Conservation (phyloP, 2,888 invertebrate genomes). For the Sthenelais limicola region DNA sequence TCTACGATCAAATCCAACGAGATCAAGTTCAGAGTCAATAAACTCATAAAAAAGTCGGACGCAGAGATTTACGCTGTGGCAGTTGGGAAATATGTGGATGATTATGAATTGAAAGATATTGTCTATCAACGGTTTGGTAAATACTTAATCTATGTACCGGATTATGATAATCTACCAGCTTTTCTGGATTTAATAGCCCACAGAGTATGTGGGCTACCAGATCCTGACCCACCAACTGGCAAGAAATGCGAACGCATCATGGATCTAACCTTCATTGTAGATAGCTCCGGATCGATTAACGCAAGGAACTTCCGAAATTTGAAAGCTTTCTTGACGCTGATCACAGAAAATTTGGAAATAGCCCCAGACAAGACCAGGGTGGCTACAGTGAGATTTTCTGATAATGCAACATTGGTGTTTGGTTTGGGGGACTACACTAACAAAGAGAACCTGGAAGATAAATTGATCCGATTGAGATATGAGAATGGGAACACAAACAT, state of each 20-base stretch:
- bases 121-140: background rate
- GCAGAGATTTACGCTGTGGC: slow-evolving; percentile 14
- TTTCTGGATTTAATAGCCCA: background rate
- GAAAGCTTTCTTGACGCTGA: background rate
- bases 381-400: slow-evolving; percentile 17
- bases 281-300: slow-evolving; percentile 23
- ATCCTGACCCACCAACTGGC: background rate
- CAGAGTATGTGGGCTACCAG: slow-evolving; percentile 6
- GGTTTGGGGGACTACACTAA: background rate
- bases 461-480: background rate
- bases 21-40: too few species aligned
- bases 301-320: background rate
- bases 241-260: background rate
- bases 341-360: slow-evolving; percentile 1
- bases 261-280: slow-evolving; percentile 24
- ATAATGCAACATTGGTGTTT: slow-evolving; percentile 10
- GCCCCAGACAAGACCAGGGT: background rate
- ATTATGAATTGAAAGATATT: slow-evolving; percentile 9
- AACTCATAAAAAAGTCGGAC: background rate
- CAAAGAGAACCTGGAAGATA: background rate
- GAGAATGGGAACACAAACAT: slow-evolving; percentile 12
- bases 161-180: background rate
- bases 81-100: background rate
- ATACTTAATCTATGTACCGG: slow-evolving; percentile 25
- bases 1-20: background rate